A percentile compares a stretch with the other conserved stretches of the same genome.
Evolutionary conservation across 2,888 invertebrate species (phyloP).

Genomic region (Ametastegia equiseti): DNA sequence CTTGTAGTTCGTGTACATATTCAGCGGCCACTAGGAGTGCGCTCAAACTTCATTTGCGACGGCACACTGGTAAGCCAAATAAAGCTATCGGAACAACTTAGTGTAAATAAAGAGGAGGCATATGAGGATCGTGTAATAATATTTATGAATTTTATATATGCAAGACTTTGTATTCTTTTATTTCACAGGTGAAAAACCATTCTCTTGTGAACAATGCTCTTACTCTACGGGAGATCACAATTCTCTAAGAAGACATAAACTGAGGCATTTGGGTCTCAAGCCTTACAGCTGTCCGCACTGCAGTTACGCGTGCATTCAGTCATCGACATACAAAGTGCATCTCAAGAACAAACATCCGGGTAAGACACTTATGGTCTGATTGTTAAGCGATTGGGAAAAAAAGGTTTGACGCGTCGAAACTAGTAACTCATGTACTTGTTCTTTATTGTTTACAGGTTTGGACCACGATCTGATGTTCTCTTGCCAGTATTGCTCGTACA

Average conservation of each 20-base stretch:
- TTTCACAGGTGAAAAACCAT: conserved; percentile 84
- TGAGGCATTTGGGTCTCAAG: conserved; percentile 85
- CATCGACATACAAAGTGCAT: conserved; percentile 87
- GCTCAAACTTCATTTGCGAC: conserved; percentile 82
- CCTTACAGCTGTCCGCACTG: conserved; percentile 89
- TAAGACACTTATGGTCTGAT: conserved; percentile 2
- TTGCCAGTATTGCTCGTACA: conserved; percentile 81
- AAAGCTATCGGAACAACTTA: neutral
- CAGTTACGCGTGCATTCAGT: conserved; percentile 88
- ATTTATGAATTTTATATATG: too few species aligned
- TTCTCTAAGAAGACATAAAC: conserved; percentile 87
- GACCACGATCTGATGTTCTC: conserved; percentile 81
- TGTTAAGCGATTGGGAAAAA: conserved; percentile 2
- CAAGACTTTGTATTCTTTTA: neutral
- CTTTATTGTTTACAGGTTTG: conserved; percentile 69
- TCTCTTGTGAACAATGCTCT: conserved; percentile 85
- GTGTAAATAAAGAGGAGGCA: too few species aligned
- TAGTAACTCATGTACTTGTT: neutral
- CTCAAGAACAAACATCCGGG: conserved; percentile 88
- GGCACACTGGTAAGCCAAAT: conserved; percentile 82
- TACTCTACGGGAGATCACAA: conserved; percentile 89
- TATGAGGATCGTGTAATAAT: too few species aligned
- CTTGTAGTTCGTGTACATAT: conserved; percentile 84
- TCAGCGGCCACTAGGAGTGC: conserved; percentile 82
- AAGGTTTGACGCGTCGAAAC: neutral